Conservation (phyloP, 1,140 invertebrate genomes). For the Ooceraea biroi region DNA sequence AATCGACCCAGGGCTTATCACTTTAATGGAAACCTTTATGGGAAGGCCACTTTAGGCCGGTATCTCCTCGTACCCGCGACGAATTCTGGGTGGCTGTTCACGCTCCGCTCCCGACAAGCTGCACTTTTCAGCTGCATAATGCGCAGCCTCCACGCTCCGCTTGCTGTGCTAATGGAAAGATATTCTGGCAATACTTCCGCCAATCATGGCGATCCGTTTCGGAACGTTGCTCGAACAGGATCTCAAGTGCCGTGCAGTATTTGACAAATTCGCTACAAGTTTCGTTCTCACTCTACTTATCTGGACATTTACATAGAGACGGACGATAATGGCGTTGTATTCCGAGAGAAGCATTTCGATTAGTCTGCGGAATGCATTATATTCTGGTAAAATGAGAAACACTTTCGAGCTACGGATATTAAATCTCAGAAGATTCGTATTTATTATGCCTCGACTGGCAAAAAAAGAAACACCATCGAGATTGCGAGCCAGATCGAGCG, state of each 20-base stretch:
- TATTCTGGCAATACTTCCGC: conserved; percentile 14
- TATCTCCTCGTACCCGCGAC: conserved; percentile 62
- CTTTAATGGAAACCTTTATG: conserved; percentile 78
- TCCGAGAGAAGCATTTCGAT: background rate
- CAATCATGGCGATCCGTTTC: conserved; percentile 6
- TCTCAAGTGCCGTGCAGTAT: conserved; percentile 13
- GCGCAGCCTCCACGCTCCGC: conserved; percentile 38
- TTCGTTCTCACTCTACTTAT: background rate
- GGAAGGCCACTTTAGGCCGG: conserved; percentile 71
- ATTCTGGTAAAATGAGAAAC: conserved; percentile 7
- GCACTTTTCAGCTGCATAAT: conserved; percentile 52
- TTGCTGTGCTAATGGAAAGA: conserved; percentile 43
- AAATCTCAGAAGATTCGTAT: conserved; percentile 4
- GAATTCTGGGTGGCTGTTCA: conserved; percentile 73
- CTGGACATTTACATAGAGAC: conserved; percentile 15
- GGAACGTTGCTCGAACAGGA: background rate
- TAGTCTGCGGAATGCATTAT: background rate
- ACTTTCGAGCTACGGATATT: background rate
- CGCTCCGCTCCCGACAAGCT: conserved; percentile 27
- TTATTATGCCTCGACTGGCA: background rate
- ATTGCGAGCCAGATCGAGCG: too few species aligned
- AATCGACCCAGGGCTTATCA: conserved; percentile 74
- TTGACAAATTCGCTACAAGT: conserved; percentile 3
- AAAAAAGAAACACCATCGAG: background rate
- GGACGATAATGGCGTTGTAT: background rate